Conservation (phyloP, 92 coral and sea anemone species). For the Parazoanthus darwini region DNA sequence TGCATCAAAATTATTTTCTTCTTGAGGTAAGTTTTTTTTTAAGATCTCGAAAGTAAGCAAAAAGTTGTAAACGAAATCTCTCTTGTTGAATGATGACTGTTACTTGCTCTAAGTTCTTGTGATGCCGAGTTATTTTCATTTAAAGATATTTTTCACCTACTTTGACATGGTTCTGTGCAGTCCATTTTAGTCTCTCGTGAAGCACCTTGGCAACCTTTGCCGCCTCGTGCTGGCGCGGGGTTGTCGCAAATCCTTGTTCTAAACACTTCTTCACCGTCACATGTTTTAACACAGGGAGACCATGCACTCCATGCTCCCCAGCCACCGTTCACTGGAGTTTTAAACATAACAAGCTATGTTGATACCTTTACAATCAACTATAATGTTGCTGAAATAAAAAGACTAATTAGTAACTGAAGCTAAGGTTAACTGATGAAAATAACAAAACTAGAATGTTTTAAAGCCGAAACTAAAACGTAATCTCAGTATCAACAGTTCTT, state of each 20-base stretch:
- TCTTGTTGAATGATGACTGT: background rate
- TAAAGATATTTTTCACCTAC: constrained; percentile 42
- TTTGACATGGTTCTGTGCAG: constrained; percentile 79
- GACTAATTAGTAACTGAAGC: too few species aligned
- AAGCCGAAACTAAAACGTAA: too few species aligned
- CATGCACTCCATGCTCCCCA: constrained; percentile 83
- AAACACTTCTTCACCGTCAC: constrained; percentile 73
- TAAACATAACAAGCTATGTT: background rate
- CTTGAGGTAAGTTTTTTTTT: too few species aligned
- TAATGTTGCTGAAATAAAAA: background rate
- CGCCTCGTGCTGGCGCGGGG: constrained; percentile 65
- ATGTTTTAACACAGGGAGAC: constrained; percentile 79
- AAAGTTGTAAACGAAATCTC: background rate
- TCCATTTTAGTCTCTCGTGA: constrained; percentile 73
- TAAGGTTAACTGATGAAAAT: too few species aligned
- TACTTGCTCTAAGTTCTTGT: background rate
- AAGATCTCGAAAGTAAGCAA: background rate
- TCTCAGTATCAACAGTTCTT: too few species aligned
- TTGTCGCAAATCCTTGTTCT: constrained; percentile 76
- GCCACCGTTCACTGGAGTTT: constrained; percentile 69
- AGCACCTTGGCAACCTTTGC: constrained; percentile 58
- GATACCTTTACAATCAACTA: background rate
- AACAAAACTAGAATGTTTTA: too few species aligned
- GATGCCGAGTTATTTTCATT: background rate
- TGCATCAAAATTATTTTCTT: too few species aligned